Percentiles rank a stretch among this genome's conserved stretches.
Conservation (phyloP, 2,113 vertebrate genomes). For the Anolis carolinensis region DNA sequence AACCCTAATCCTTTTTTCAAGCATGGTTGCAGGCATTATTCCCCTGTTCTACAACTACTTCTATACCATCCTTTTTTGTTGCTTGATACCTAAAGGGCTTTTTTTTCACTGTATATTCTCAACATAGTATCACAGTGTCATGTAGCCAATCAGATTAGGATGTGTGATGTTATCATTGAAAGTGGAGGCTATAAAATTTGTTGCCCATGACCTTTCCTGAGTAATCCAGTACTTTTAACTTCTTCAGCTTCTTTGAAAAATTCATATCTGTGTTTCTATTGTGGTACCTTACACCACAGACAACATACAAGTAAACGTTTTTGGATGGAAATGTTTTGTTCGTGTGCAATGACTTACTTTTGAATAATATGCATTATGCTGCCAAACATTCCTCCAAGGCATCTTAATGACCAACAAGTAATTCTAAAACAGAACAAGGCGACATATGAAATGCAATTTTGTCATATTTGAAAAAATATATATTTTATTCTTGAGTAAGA, state of each 20-base stretch:
- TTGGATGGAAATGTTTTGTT: no score
- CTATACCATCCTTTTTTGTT: no score
- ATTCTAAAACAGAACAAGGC: background rate
- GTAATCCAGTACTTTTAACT: background rate
- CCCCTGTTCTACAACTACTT: background rate
- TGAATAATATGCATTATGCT: background rate
- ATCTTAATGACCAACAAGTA: background rate
- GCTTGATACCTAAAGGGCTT: background rate
- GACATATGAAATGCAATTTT: background rate
- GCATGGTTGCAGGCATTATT: background rate
- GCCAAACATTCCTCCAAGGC: background rate
- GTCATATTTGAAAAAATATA: background rate
- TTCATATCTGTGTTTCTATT: no score
- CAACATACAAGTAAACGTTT: no score
- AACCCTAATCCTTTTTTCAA: background rate
- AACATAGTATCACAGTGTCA: background rate
- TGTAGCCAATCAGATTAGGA: background rate
- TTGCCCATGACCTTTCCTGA: background rate
- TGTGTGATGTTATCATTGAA: background rate
- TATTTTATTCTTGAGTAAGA: background rate
- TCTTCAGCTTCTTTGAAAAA: background rate
- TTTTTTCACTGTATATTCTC: background rate
- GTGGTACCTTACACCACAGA: no score
- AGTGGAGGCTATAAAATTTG: background rate
- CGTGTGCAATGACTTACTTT: background rate